Percentiles rank a stretch among this genome's conserved stretches.
Evolutionary conservation across 2,888 invertebrate genomes (phyloP).

Genomic region (Meiosimyza decipiens): DNA sequence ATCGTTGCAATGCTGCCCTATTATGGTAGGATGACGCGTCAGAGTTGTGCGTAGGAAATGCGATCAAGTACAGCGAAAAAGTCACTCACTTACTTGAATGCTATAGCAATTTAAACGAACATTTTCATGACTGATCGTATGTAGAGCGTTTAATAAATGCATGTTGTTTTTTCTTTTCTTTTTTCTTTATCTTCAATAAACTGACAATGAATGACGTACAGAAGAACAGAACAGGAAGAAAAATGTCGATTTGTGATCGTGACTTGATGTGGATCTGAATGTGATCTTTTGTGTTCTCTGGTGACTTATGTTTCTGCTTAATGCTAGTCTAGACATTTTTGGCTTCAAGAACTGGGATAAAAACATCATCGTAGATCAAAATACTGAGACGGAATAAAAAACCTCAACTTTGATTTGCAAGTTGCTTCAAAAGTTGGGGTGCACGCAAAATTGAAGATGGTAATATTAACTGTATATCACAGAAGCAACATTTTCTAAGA

Average conservation of each 20-base stretch:
- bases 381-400: not conserved
- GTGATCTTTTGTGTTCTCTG: not conserved
- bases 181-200: not conserved
- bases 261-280: constrained; percentile 15
- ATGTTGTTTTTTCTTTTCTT: not conserved
- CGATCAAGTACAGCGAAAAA: not conserved
- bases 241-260: constrained; percentile 29
- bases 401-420: not conserved
- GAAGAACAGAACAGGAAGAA: constrained; percentile 4
- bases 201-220: not conserved
- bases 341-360: not conserved
- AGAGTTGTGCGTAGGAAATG: constrained; percentile 30
- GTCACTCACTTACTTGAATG: not conserved
- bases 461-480: not conserved
- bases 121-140: constrained; percentile 14
- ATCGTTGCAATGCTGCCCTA: not conserved
- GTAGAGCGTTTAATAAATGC: constrained; percentile 23
- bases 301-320: constrained; percentile 26
- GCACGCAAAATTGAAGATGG: too few species aligned
- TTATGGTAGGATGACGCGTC: constrained; percentile 34
- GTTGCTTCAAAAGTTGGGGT: not conserved
- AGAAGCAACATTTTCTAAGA: too few species aligned
- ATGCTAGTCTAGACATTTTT: constrained; percentile 12
- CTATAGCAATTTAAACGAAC: constrained; percentile 17
- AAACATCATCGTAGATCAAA: not conserved